phyloP scores from a whole-genome alignment of 1,140 invertebrate species.

The Pygmarrhopalites habei region DNA sequence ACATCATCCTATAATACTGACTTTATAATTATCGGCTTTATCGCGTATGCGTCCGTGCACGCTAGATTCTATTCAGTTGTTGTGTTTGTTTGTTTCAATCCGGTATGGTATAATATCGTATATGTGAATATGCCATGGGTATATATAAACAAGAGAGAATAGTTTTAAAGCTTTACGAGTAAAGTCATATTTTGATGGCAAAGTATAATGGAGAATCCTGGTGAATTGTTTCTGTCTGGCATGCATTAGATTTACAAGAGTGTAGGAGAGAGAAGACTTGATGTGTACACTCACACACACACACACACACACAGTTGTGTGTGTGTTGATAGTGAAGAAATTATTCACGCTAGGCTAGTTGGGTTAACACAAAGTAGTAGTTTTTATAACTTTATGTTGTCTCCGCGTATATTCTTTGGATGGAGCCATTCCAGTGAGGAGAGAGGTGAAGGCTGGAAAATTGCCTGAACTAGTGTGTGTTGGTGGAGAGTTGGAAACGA shows the following conservation, averaged over 20 bases:
- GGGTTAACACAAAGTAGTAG: constrained; percentile 10
- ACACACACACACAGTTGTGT: neutral
- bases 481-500: too few relatives aligned
- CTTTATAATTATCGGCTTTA: too few relatives aligned
- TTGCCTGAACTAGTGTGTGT: neutral
- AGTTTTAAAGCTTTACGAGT: too few relatives aligned
- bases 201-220: neutral
- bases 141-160: too few relatives aligned
- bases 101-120: too few relatives aligned
- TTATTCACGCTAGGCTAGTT: constrained; percentile 30
- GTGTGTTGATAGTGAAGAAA: constrained; percentile 19
- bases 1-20: too few relatives aligned
- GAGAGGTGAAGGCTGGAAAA: constrained; percentile 14
- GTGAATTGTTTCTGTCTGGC: neutral
- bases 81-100: too few relatives aligned
- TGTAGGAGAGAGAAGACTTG: neutral
- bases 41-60: neutral
- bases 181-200: neutral
- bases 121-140: too few relatives aligned
- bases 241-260: neutral
- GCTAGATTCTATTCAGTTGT: neutral
- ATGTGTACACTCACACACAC: neutral
- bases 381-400: constrained; percentile 3
- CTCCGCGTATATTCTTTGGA: constrained; percentile 2
- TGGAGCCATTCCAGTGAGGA: constrained; percentile 7